Evolutionary conservation across 53 echinoderm and acorn worm species (phyloP).

Genomic region (Pentamera pediparva): DNA sequence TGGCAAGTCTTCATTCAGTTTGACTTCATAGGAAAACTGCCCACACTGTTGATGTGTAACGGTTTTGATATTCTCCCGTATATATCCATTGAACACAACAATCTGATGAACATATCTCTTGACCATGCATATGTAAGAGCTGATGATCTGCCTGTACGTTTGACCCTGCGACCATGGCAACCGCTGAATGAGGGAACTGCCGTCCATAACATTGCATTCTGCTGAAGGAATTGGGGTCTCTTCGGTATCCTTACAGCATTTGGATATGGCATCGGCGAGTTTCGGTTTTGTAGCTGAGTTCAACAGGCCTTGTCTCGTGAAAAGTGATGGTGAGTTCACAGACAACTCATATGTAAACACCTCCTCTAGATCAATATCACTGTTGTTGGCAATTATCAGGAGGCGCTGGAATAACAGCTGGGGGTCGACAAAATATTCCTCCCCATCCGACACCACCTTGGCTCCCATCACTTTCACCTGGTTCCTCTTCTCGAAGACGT

Average conservation of each 20-base stretch:
- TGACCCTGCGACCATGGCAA: slow-evolving; percentile 8
- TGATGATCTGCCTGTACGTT: too few relatives aligned
- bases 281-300: not conserved
- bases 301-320: not conserved
- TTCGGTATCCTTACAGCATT: not conserved
- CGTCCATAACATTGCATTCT: slow-evolving; percentile 21
- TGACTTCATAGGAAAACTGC: not conserved
- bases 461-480: slow-evolving; percentile 7
- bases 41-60: not conserved
- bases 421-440: slow-evolving; percentile 1
- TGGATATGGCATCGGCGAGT: slow-evolving; percentile 13
- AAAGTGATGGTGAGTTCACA: slow-evolving; percentile 1
- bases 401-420: slow-evolving; percentile 24
- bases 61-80: slow-evolving; percentile 5
- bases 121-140: too few relatives aligned
- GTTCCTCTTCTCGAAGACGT: not conserved
- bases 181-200: slow-evolving; percentile 19
- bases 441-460: not conserved
- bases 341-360: slow-evolving; percentile 28
- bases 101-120: too few relatives aligned
- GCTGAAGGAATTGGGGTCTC: not conserved
- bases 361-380: not conserved
- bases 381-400: slow-evolving; percentile 2
- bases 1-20: not conserved
- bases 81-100: too few relatives aligned